These are phyloP conservation scores for Conus betulinus DNA, from an alignment of 1,140 invertebrate genomes.

Conservation along the genomic window DNA sequence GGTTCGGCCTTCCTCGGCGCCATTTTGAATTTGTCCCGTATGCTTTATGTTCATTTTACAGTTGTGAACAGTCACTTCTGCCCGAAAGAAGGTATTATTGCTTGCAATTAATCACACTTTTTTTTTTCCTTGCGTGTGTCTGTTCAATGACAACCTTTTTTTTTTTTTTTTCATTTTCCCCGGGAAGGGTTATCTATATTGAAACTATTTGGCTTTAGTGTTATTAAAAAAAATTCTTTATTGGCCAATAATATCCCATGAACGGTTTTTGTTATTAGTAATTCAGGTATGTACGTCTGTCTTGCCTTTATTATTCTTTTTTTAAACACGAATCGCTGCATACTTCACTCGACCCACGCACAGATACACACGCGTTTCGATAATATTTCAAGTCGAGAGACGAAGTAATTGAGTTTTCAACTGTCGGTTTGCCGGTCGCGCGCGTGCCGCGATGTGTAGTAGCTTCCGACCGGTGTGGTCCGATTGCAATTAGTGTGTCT, in stretches of 20 bases:
- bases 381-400: conserved; percentile 19
- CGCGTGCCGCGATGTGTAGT: conserved; percentile 2
- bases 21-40: neutral
- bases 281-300: neutral
- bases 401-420: conserved; percentile 29
- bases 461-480: conserved; percentile 16
- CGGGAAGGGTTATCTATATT: neutral
- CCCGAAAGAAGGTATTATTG: neutral
- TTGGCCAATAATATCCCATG: neutral
- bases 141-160: neutral
- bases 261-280: neutral
- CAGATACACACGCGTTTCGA: conserved; percentile 29
- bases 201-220: neutral
- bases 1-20: neutral
- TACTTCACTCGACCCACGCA: neutral
- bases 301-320: neutral
- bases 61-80: neutral
- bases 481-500: conserved; percentile 37
- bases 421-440: conserved; percentile 18
- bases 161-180: neutral
- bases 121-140: no score
- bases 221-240: neutral
- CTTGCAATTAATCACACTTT: neutral
- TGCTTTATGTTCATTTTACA: neutral
- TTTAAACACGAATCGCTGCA: neutral